Evolutionary conservation across 2,797 vertebrate genomes (phyloP).

Genomic region (Tachyglossus aculeatus): DNA sequence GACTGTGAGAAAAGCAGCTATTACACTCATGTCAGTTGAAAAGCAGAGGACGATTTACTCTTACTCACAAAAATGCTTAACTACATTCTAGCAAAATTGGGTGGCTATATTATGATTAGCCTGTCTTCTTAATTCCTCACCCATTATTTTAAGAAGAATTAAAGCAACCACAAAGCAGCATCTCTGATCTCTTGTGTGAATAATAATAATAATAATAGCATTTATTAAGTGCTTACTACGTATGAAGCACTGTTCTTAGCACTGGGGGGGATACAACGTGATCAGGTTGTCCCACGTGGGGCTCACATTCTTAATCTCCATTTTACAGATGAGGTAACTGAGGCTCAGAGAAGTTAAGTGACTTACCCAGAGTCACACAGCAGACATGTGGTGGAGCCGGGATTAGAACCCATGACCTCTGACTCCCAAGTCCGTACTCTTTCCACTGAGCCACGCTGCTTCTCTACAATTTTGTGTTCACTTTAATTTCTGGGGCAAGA

Average conservation of each 20-base stretch:
- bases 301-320: background rate
- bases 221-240: no score
- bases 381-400: no score
- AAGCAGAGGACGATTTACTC: constrained; percentile 43
- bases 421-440: no score
- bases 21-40: constrained; percentile 38
- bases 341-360: background rate
- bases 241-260: no score
- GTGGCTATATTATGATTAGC: background rate
- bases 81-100: constrained; percentile 45
- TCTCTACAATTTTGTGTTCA: no score
- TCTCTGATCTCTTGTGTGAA: constrained; percentile 44
- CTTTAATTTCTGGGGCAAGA: background rate
- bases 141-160: constrained; percentile 50
- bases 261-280: background rate
- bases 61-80: constrained; percentile 41
- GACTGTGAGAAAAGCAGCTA: constrained; percentile 25
- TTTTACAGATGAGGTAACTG: background rate
- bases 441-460: no score
- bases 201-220: no score
- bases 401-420: no score
- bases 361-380: no score
- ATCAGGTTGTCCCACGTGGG: background rate
- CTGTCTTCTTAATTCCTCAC: constrained; percentile 33
- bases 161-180: constrained; percentile 26